Conservation (phyloP, 2,797 vertebrate species). For the Crypturellus tataupa region DNA sequence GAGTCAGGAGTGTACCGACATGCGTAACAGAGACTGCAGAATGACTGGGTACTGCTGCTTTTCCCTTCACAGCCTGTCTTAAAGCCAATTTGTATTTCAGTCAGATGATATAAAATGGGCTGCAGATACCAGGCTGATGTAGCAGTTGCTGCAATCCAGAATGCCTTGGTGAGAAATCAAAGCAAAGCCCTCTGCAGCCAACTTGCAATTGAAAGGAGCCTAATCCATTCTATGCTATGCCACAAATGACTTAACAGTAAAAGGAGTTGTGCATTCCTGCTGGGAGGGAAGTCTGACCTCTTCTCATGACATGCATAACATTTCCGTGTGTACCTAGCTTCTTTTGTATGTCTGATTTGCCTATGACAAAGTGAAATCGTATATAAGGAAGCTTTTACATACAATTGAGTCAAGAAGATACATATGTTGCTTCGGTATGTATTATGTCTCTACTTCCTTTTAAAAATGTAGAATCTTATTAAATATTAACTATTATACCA, state of each 20-base stretch:
- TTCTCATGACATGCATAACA: not conserved
- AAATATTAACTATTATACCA: slow-evolving; percentile 66
- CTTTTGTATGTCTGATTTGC: not conserved
- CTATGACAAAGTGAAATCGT: not conserved
- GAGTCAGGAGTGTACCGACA: not conserved
- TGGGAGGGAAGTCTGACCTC: not conserved
- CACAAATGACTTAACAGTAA: not conserved
- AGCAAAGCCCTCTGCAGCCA: not conserved
- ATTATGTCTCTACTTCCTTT: slow-evolving; percentile 39
- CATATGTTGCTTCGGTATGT: not conserved
- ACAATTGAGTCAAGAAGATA: not conserved
- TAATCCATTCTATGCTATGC: accelerated
- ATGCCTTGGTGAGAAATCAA: not conserved
- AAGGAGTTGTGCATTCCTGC: not conserved
- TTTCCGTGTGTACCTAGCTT: not conserved
- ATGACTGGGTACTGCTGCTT: not conserved
- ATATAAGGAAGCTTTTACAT: slow-evolving; percentile 30
- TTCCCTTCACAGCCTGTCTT: not conserved
- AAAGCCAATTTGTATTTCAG: accelerated
- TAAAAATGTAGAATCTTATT: slow-evolving; percentile 50
- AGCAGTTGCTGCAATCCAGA: accelerated
- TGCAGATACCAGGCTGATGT: not conserved
- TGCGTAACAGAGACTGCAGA: not conserved
- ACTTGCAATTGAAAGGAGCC: not conserved
- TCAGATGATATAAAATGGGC: not conserved